phyloP scores from a whole-genome alignment of 2,797 vertebrate genomes.

The Choloepus didactylus region DNA sequence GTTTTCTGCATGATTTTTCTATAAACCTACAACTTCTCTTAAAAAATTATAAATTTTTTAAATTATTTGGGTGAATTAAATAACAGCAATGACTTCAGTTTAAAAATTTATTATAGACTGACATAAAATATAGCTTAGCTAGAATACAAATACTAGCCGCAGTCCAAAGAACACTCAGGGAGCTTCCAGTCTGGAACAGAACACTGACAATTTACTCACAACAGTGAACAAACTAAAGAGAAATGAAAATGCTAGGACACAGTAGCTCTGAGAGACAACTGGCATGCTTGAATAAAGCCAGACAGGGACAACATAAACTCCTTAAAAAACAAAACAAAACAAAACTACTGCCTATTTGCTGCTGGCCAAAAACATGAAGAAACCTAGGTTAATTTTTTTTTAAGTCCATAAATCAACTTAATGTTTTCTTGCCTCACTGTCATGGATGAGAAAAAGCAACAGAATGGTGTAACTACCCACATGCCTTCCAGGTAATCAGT shows the following conservation, averaged over 20 bases:
- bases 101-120: neutral
- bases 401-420: conserved; percentile 82
- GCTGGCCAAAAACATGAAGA: conserved; percentile 63
- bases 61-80: neutral
- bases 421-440: conserved; percentile 71
- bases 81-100: neutral
- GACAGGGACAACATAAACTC: neutral
- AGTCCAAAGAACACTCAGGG: neutral
- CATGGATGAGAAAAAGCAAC: conserved; percentile 71
- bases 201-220: neutral
- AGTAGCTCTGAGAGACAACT: neutral
- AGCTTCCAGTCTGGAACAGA: neutral
- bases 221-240: neutral
- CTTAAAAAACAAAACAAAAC: neutral
- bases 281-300: conserved; percentile 55
- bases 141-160: neutral
- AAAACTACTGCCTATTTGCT: conserved; percentile 57
- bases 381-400: conserved; percentile 73
- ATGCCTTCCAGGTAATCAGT: neutral
- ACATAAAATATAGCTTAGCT: neutral
- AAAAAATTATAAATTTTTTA: too few relatives aligned
- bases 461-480: conserved; percentile 56
- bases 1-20: too few relatives aligned
- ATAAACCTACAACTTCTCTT: too few relatives aligned
- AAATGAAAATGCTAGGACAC: neutral